Percentiles rank a stretch among this genome's conserved stretches.
Conservation (phyloP, 2,797 vertebrate genomes). For the Prunella strophiata region DNA sequence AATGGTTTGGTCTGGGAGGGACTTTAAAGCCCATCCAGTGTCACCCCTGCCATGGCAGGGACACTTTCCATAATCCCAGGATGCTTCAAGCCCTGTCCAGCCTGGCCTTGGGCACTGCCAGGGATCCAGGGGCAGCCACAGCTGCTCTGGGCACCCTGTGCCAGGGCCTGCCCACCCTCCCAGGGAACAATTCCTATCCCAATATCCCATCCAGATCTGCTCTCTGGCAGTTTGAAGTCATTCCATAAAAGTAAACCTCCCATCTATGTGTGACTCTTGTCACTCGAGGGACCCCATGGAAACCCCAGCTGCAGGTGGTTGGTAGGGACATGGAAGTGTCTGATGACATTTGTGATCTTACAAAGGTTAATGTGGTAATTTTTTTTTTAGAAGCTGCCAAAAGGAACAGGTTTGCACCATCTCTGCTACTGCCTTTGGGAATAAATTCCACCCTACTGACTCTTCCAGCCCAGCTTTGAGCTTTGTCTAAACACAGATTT, state of each 20-base stretch:
- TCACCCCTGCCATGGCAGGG: neutral
- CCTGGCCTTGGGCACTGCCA: neutral
- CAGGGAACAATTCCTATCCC: neutral
- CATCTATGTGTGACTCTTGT: neutral
- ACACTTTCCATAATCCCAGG: neutral
- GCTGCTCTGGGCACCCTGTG: neutral
- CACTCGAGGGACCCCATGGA: neutral
- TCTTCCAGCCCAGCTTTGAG: neutral
- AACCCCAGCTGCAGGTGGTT: neutral
- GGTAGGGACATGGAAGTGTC: neutral
- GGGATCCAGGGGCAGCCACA: neutral
- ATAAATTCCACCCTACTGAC: neutral
- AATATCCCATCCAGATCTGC: rapidly evolving
- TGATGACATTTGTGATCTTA: neutral
- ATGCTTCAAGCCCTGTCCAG: neutral
- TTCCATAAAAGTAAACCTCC: neutral
- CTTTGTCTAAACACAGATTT: neutral
- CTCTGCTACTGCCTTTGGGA: neutral
- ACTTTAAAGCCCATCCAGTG: rapidly evolving
- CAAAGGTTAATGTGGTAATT: neutral
- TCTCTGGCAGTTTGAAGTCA: rapidly evolving
- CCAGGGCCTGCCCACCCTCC: neutral
- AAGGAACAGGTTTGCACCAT: neutral
- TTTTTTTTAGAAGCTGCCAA: neutral
- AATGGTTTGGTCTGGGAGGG: neutral